Conservation (phyloP, 2,888 invertebrate genomes). For the Nesidiocoris tenuis region DNA sequence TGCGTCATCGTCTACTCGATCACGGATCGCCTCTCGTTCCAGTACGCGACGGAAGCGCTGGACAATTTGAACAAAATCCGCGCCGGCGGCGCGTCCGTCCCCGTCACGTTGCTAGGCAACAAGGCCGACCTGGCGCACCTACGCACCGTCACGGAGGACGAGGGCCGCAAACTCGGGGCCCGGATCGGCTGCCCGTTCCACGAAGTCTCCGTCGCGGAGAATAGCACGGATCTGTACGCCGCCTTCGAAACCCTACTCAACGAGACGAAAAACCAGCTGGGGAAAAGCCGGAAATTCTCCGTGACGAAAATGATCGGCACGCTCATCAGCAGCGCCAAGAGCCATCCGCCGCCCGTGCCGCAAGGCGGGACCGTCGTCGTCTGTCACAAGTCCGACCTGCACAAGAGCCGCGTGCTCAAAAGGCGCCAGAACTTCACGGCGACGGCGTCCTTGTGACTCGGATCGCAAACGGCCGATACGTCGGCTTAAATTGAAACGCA, state of each 20-base stretch:
- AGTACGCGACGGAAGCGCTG: slow-evolving; percentile 66
- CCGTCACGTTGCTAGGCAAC: slow-evolving; percentile 71
- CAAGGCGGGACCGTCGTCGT: slow-evolving; percentile 63
- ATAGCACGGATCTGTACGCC: slow-evolving; percentile 70
- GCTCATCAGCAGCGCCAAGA: slow-evolving; percentile 60
- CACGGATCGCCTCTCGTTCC: slow-evolving; percentile 69
- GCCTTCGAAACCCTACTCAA: slow-evolving; percentile 69
- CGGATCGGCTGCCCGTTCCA: slow-evolving; percentile 71
- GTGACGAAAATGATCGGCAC: slow-evolving; percentile 79
- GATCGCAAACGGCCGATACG: slow-evolving; percentile 38
- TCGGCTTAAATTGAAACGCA: slow-evolving; percentile 23
- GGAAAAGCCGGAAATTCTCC: slow-evolving; percentile 64
- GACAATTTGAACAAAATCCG: slow-evolving; percentile 61
- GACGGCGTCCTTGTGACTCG: slow-evolving; percentile 67
- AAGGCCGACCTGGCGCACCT: slow-evolving; percentile 78
- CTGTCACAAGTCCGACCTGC: slow-evolving; percentile 63
- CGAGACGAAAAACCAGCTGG: slow-evolving; percentile 61
- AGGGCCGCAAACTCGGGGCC: slow-evolving; percentile 67
- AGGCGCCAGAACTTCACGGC: slow-evolving; percentile 62
- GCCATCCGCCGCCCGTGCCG: slow-evolving; percentile 50
- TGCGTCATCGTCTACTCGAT: slow-evolving; percentile 76
- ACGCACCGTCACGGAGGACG: slow-evolving; percentile 69
- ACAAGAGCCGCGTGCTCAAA: slow-evolving; percentile 61
- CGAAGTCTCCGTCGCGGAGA: slow-evolving; percentile 80
- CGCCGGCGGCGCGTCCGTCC: slow-evolving; percentile 58